Evolutionary conservation across 2,888 invertebrate species (phyloP).

Genomic region (Oxytorus armatus): DNA sequence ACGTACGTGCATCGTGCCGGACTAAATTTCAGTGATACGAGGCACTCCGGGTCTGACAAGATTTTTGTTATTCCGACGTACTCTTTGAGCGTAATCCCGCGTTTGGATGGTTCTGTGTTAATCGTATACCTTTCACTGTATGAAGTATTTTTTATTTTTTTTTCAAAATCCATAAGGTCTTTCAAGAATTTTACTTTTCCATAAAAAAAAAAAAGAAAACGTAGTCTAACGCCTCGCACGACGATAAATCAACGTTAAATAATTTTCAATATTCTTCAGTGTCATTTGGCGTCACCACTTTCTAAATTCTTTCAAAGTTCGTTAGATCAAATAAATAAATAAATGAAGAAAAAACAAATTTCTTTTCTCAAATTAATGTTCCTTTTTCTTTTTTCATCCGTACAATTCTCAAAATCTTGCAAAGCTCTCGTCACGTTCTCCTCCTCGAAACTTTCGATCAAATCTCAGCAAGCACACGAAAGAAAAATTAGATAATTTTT

Average conservation of each 20-base stretch:
- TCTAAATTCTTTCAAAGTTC: not conserved
- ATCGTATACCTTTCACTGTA: constrained; percentile 56
- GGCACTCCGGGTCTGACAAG: constrained; percentile 47
- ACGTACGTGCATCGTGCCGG: constrained; percentile 30
- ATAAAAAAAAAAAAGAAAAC: constrained; percentile 36
- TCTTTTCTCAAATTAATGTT: constrained; percentile 9
- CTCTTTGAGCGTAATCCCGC: constrained; percentile 52
- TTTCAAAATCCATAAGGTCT: constrained; percentile 15
- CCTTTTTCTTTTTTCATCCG: constrained; percentile 15
- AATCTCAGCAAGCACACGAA: not conserved
- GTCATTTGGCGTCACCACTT: not conserved
- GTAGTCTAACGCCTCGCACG: constrained; percentile 37
- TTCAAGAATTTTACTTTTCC: not conserved
- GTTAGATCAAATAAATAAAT: constrained; percentile 12
- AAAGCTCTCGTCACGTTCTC: constrained; percentile 31
- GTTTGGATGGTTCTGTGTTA: constrained; percentile 57
- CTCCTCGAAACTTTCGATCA: constrained; percentile 25
- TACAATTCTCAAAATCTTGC: constrained; percentile 31
- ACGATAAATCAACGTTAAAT: constrained; percentile 37
- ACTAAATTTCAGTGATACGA: constrained; percentile 56
- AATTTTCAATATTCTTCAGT: constrained; percentile 14
- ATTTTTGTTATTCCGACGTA: constrained; percentile 28
- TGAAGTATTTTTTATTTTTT: constrained; percentile 23
- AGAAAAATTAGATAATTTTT: not conserved
- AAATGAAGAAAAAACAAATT: constrained; percentile 2